Evolutionary conservation across 2,888 invertebrate species (phyloP).

Genomic region (Mycalesis mineus): DNA sequence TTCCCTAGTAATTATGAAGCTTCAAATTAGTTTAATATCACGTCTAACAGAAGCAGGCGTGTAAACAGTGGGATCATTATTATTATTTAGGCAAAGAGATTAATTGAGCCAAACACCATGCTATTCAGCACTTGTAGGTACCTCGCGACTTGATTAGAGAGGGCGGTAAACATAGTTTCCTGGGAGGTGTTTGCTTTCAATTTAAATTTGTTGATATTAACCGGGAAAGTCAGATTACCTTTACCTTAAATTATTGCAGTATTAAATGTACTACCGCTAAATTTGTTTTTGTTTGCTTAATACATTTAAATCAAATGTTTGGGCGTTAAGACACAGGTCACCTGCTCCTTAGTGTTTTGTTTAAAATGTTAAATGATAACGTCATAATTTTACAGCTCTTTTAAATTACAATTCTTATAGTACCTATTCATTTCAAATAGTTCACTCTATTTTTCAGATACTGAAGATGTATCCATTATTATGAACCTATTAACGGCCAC

Average conservation of each 20-base stretch:
- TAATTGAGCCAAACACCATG: conserved; percentile 14
- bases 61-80: conserved; percentile 8
- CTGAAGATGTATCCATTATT: too few relatives aligned
- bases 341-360: too few relatives aligned
- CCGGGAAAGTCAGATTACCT: conserved; percentile 5
- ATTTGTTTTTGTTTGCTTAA: not conserved
- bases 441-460: too few relatives aligned
- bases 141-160: conserved; percentile 45
- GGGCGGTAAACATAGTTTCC: conserved; percentile 39
- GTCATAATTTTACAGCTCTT: too few relatives aligned
- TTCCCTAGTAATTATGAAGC: not conserved
- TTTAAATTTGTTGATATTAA: conserved; percentile 39
- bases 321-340: too few relatives aligned
- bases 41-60: not conserved
- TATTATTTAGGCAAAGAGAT: conserved; percentile 8
- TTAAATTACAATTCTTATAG: too few relatives aligned
- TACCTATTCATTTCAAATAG: too few relatives aligned
- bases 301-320: too few relatives aligned
- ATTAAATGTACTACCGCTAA: not conserved
- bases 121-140: conserved; percentile 10
- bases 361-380: too few relatives aligned
- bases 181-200: conserved; percentile 50
- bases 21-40: conserved; percentile 2
- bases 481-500: too few relatives aligned
- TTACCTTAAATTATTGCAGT: not conserved